phyloP scores from a whole-genome alignment of 2,113 vertebrate species.

The Sorex araneus region DNA sequence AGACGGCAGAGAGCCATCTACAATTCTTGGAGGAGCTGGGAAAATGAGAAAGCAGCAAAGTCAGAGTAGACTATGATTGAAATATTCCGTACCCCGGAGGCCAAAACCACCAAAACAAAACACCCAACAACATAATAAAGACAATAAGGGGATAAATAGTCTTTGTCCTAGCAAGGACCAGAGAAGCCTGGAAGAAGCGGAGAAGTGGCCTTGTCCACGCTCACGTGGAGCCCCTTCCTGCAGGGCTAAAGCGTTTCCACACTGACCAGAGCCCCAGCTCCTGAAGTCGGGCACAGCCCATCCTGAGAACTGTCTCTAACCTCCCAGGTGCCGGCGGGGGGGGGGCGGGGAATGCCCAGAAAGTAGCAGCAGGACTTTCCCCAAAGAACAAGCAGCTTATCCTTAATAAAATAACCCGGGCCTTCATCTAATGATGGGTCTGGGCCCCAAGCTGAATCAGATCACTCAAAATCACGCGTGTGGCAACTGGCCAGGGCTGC shows the following conservation, averaged over 20 bases:
- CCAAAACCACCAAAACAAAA: neutral
- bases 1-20: neutral
- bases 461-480: neutral
- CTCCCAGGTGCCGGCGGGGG: neutral
- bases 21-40: constrained; percentile 1
- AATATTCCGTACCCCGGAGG: constrained; percentile 42
- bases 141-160: neutral
- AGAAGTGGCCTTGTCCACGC: neutral
- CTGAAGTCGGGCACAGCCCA: neutral
- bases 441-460: neutral
- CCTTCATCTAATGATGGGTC: neutral
- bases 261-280: neutral
- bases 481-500: neutral
- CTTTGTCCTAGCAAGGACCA: neutral
- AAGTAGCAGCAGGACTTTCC: neutral
- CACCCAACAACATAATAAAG: neutral
- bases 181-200: neutral
- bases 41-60: constrained; percentile 54
- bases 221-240: neutral
- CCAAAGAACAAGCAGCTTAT: neutral
- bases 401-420: neutral
- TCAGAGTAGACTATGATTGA: neutral
- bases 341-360: neutral
- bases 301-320: neutral
- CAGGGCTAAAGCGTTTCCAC: neutral